A percentile compares a stretch with the other conserved stretches of the same genome.
These are phyloP conservation scores for Spialia ferax DNA, from an alignment of 2,888 invertebrate genomes.

Conservation along the genomic window DNA sequence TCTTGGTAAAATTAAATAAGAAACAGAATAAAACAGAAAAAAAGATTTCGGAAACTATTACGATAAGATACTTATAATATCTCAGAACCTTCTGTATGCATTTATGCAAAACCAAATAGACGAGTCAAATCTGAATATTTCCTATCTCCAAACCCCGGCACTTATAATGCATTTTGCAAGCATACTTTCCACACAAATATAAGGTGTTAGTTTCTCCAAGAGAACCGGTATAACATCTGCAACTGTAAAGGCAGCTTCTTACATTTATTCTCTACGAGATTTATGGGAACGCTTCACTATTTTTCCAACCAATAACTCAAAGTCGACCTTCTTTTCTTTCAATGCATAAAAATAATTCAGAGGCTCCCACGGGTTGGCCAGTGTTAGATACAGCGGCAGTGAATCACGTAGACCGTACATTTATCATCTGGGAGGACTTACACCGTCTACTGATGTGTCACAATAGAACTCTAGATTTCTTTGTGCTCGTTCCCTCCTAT, in stretches of 20 bases:
- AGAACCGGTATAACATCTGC: slow-evolving; percentile 30
- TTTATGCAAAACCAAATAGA: not conserved
- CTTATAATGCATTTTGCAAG: slow-evolving; percentile 29
- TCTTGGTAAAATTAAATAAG: too few species aligned
- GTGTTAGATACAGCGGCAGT: slow-evolving; percentile 51
- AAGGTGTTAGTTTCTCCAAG: slow-evolving; percentile 26
- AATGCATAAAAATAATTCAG: slow-evolving; percentile 52
- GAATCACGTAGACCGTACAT: slow-evolving; percentile 65
- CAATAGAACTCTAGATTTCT: slow-evolving; percentile 34
- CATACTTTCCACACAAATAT: slow-evolving; percentile 28
- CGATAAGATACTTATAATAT: too few species aligned
- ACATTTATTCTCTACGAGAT: slow-evolving; percentile 40
- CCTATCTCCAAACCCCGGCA: slow-evolving; percentile 10
- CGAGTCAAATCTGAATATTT: slow-evolving; percentile 25
- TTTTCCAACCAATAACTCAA: slow-evolving; percentile 48
- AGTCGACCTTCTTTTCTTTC: slow-evolving; percentile 51
- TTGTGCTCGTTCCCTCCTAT: slow-evolving; percentile 18
- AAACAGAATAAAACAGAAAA: too few species aligned
- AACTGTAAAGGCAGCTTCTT: slow-evolving; percentile 26
- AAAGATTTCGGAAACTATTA: too few species aligned
- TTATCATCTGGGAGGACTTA: slow-evolving; percentile 62
- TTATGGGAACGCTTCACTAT: slow-evolving; percentile 56
- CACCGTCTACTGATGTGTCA: slow-evolving; percentile 58
- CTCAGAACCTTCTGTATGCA: not conserved
- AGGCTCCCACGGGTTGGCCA: slow-evolving; percentile 46